phyloP scores from a whole-genome alignment of 2,888 invertebrate species.

The Scaptomyza parva region DNA sequence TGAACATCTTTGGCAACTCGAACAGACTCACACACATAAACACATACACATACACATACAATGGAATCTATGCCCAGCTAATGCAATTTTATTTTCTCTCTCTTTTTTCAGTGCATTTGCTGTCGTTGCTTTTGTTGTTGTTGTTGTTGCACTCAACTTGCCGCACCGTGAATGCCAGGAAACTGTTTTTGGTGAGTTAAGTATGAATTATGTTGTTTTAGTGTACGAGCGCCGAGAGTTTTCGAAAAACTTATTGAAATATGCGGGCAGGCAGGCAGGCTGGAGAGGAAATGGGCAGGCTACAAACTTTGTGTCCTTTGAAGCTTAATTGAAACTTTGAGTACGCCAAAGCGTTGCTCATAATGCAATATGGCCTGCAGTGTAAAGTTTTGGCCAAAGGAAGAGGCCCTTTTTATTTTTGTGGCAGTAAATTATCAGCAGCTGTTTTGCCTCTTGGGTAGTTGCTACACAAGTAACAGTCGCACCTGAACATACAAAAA shows the following conservation, averaged over 20 bases:
- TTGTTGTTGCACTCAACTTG: slow-evolving; percentile 7
- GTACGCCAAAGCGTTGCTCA: slow-evolving; percentile 42
- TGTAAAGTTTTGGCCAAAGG: slow-evolving; percentile 47
- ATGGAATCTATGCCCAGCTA: slow-evolving; percentile 53
- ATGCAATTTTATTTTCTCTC: slow-evolving; percentile 69
- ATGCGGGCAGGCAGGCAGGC: slow-evolving; percentile 47
- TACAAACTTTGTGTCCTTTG: slow-evolving; percentile 73
- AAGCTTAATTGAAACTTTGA: slow-evolving; percentile 72
- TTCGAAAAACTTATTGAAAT: slow-evolving; percentile 77
- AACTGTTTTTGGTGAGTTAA: slow-evolving; percentile 79
- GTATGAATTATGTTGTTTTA: slow-evolving; percentile 78
- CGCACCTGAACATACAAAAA: slow-evolving; percentile 10
- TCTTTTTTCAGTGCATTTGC: slow-evolving; percentile 61
- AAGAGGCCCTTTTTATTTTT: slow-evolving; percentile 13
- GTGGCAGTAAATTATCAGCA: slow-evolving; percentile 69
- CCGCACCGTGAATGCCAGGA: slow-evolving; percentile 45
- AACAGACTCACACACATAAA: slow-evolving; percentile 25
- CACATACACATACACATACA: slow-evolving; percentile 24
- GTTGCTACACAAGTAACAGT: slow-evolving; percentile 20
- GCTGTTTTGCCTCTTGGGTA: slow-evolving; percentile 55
- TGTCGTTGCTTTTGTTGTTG: slow-evolving; percentile 14
- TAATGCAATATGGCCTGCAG: slow-evolving; percentile 57
- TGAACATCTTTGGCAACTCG: slow-evolving; percentile 64
- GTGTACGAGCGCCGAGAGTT: slow-evolving; percentile 56
- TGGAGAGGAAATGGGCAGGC: slow-evolving; percentile 47